These are phyloP conservation scores for Leuciscus idus DNA, from an alignment of 2,113 vertebrate species.

Conservation along the genomic window DNA sequence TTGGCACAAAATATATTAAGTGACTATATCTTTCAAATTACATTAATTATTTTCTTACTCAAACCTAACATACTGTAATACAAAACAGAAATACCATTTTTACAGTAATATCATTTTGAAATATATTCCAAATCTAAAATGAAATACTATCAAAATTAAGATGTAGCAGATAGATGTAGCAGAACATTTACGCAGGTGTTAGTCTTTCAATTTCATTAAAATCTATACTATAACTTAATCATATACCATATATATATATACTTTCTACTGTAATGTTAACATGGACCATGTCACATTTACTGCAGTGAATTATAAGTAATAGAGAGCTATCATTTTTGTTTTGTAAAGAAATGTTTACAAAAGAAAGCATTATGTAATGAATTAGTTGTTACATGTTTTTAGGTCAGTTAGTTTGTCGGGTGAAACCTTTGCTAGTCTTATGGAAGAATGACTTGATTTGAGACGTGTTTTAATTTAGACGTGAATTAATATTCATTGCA, in stretches of 20 bases:
- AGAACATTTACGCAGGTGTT: background rate
- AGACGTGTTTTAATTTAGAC: too few species aligned
- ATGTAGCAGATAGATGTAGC: background rate
- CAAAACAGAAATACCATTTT: background rate
- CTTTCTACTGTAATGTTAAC: background rate
- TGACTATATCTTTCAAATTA: background rate
- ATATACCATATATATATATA: too few species aligned
- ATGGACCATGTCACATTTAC: background rate
- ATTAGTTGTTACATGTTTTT: background rate
- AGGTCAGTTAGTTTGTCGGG: background rate
- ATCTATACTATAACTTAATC: too few species aligned
- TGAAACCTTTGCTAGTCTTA: background rate
- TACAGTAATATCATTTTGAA: background rate
- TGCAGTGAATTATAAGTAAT: background rate
- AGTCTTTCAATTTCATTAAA: too few species aligned
- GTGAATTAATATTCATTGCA: too few species aligned
- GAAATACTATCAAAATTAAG: background rate
- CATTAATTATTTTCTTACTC: background rate
- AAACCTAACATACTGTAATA: background rate
- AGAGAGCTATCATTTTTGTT: background rate
- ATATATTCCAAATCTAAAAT: background rate
- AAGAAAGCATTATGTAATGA: background rate
- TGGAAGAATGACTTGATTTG: background rate
- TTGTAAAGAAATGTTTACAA: background rate
- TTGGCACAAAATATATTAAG: background rate